Percentiles rank a stretch among this genome's conserved stretches.
Evolutionary conservation across 2,113 vertebrate species (phyloP).

Genomic region (Forbesichthys papilliferus): DNA sequence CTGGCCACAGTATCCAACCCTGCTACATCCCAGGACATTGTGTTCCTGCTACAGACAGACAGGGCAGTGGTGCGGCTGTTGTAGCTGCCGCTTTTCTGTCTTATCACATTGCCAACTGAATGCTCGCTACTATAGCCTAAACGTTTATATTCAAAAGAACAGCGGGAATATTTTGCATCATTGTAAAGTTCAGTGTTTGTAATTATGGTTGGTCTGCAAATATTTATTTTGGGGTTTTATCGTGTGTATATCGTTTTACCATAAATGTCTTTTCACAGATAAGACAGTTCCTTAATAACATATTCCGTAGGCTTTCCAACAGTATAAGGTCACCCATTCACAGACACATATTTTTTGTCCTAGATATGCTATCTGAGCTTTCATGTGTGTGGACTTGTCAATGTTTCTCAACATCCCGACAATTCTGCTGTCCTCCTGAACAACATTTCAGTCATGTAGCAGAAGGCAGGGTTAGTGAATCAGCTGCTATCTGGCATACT

Average conservation of each 20-base stretch:
- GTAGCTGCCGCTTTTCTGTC: conserved; percentile 34
- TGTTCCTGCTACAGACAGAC: conserved; percentile 54
- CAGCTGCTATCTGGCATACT: conserved; percentile 20
- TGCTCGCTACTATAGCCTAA: neutral
- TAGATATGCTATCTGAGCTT: conserved; percentile 7
- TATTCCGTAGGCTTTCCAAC: conserved; percentile 19
- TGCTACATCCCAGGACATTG: conserved; percentile 64
- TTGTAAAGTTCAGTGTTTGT: neutral
- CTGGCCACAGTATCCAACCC: conserved; percentile 48
- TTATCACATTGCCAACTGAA: conserved; percentile 48
- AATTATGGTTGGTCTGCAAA: neutral
- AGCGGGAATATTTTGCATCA: neutral
- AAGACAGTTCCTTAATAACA: conserved; percentile 27
- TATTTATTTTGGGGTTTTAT: conserved; percentile 4
- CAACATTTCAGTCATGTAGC: conserved; percentile 33
- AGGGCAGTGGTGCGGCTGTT: conserved; percentile 43
- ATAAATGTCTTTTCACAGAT: conserved; percentile 34
- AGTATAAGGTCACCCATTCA: conserved; percentile 13
- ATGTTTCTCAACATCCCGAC: conserved; percentile 17
- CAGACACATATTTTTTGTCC: neutral
- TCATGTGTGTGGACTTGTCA: conserved; percentile 8
- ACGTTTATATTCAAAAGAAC: neutral
- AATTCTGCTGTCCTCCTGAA: conserved; percentile 54
- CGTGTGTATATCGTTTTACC: conserved; percentile 58
- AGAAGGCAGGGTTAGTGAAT: conserved; percentile 29